Conservation (phyloP, 2,113 vertebrate species). For the Panthera uncia region DNA sequence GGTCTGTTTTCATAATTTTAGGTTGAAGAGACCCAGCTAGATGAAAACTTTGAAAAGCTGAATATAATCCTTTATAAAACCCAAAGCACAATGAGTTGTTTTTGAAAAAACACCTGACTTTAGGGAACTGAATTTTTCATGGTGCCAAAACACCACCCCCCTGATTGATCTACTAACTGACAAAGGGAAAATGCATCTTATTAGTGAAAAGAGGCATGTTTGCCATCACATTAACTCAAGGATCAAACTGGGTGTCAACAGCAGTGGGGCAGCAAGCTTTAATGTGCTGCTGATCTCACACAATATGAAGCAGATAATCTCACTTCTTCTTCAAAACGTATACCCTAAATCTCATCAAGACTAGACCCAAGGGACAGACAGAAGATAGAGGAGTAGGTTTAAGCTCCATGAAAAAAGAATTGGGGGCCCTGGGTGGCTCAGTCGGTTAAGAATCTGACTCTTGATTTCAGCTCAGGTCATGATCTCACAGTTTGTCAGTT, state of each 20-base stretch:
- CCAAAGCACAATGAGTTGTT: background rate
- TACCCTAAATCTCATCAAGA: background rate
- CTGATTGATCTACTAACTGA: background rate
- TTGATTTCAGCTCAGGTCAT: no score
- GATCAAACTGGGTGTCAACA: background rate
- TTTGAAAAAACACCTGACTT: background rate
- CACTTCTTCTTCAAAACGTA: background rate
- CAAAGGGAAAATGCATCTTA: background rate
- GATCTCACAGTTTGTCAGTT: no score
- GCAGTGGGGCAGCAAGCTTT: background rate
- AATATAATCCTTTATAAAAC: slow-evolving; percentile 15
- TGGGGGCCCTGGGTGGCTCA: no score
- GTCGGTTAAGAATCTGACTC: no score
- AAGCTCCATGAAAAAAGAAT: background rate
- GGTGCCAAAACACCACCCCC: background rate
- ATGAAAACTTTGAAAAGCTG: slow-evolving; percentile 23
- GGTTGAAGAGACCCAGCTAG: background rate
- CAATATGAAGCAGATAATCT: background rate
- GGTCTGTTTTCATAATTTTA: slow-evolving; percentile 8
- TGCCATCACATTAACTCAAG: background rate
- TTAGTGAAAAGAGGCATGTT: background rate
- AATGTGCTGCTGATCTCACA: background rate
- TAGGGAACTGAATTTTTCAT: background rate
- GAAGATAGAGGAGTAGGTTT: background rate
- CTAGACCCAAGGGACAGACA: background rate